Percentiles rank a stretch among this genome's conserved stretches.
phyloP scores from a whole-genome alignment of 2,888 invertebrate genomes.

The Dryomyza anilis region DNA sequence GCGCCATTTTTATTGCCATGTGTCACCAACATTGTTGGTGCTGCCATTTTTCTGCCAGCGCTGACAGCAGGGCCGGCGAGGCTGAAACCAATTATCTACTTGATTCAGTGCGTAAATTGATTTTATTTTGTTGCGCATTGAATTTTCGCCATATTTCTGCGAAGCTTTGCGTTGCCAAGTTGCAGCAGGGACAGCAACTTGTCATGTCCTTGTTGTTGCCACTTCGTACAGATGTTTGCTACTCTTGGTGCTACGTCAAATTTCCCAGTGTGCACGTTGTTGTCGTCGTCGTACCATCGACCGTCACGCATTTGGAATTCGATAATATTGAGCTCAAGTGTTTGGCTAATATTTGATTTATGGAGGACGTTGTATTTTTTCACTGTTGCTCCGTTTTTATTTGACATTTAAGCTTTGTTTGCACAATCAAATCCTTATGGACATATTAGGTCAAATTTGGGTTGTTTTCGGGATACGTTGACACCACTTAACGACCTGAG shows the following conservation, averaged over 20 bases:
- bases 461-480: neutral
- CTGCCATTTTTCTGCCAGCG: neutral
- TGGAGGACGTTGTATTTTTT: neutral
- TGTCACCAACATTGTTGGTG: neutral
- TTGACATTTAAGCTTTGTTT: conserved; percentile 13
- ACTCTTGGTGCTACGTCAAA: too few species aligned
- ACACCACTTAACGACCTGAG: neutral
- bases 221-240: too few species aligned
- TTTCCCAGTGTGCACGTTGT: too few species aligned
- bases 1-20: neutral
- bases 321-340: neutral
- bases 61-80: neutral
- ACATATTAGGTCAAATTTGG: conserved; percentile 15
- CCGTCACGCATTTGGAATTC: conserved; percentile 3
- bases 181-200: neutral
- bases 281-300: too few species aligned
- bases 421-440: conserved; percentile 11
- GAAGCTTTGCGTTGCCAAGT: neutral
- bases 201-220: neutral
- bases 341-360: conserved; percentile 16
- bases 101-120: conserved; percentile 14
- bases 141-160: neutral
- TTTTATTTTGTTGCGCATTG: conserved; percentile 3
- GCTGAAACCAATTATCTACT: neutral
- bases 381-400: neutral